A percentile compares a stretch with the other conserved stretches of the same genome.
These are phyloP conservation scores for Calameuta filiformis DNA, from an alignment of 2,888 invertebrate species.

Conservation along the genomic window DNA sequence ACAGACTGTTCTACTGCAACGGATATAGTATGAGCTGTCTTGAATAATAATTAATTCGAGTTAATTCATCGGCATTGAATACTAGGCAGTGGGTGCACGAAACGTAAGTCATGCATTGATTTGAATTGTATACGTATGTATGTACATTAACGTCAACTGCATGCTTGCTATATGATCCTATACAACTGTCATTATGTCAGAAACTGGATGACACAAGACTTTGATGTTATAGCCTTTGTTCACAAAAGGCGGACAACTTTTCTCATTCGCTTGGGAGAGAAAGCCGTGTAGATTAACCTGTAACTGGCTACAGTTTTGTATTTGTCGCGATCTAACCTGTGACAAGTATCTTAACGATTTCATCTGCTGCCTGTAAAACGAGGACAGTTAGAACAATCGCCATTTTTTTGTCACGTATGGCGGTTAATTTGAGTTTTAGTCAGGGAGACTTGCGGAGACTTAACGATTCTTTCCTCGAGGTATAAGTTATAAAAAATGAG, in stretches of 20 bases:
- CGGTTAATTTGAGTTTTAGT: background rate
- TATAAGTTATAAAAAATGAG: background rate
- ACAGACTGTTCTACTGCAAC: constrained; percentile 40
- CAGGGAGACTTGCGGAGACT: background rate
- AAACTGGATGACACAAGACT: background rate
- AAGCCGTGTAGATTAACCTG: background rate
- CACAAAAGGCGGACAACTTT: background rate
- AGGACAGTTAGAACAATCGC: background rate
- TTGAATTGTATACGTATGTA: background rate
- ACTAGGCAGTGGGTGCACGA: background rate
- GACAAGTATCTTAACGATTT: background rate
- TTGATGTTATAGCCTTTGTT: background rate
- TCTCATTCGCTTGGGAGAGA: background rate
- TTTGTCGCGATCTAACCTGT: background rate
- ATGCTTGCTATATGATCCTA: background rate
- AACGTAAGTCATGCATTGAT: background rate
- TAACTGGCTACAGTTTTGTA: background rate
- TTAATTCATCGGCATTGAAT: constrained; percentile 14
- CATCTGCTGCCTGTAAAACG: background rate
- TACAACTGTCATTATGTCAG: background rate
- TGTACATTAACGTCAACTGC: background rate
- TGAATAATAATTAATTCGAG: constrained; percentile 43
- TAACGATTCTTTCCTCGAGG: background rate
- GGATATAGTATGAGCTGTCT: constrained; percentile 42
- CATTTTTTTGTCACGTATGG: background rate